These are phyloP conservation scores for Ciconia stormi DNA, from an alignment of 2,113 vertebrate genomes.

Conservation along the genomic window DNA sequence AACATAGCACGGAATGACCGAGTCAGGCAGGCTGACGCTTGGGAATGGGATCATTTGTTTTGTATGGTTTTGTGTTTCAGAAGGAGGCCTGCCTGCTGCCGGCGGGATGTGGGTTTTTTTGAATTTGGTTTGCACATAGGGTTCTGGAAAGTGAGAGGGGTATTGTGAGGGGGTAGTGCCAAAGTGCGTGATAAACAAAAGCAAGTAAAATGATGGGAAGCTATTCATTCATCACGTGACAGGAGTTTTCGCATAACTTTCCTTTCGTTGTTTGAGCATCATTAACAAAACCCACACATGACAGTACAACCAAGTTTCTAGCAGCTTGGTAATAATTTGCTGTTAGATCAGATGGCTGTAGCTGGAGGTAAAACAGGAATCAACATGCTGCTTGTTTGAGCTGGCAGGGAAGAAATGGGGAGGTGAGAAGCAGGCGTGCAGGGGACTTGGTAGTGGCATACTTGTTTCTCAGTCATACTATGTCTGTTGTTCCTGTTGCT, in stretches of 20 bases:
- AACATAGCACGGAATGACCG: background rate
- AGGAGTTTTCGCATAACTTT: background rate
- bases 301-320: background rate
- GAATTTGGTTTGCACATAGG: background rate
- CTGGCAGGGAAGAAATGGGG: background rate
- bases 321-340: background rate
- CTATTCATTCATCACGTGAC: background rate
- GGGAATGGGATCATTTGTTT: background rate
- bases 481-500: background rate
- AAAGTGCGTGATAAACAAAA: background rate
- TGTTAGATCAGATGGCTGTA: background rate
- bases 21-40: background rate
- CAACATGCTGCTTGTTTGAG: fast-evolving
- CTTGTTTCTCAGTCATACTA: background rate
- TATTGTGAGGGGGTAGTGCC: background rate
- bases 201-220: background rate
- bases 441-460: background rate
- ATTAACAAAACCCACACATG: background rate
- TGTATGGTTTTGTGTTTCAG: background rate
- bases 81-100: background rate
- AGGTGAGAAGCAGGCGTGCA: background rate
- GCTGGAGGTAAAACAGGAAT: background rate
- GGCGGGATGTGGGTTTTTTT: background rate
- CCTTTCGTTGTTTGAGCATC: background rate
- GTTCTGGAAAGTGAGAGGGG: background rate